These are phyloP conservation scores for Anas platyrhynchos DNA, from an alignment of 2,113 vertebrate genomes.

Conservation along the genomic window DNA sequence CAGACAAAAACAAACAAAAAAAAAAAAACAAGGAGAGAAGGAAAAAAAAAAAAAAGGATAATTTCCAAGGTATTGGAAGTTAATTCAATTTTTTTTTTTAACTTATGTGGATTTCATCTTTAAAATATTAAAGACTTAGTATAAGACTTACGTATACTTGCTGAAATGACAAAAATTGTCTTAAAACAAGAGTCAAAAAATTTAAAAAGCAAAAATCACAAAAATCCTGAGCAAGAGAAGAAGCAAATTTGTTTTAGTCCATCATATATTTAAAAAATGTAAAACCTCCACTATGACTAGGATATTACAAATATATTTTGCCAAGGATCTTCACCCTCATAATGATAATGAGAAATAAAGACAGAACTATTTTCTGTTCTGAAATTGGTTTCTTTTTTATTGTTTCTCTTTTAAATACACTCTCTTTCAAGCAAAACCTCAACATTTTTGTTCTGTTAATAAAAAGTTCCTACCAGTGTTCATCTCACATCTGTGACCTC, in stretches of 20 bases:
- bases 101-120: not conserved
- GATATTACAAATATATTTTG: not conserved
- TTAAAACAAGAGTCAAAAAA: not conserved
- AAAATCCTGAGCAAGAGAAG: not conserved
- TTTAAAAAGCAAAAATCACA: not conserved
- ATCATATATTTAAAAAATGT: not conserved
- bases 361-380: not conserved
- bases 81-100: not conserved
- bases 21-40: no score
- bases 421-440: slow-evolving; percentile 22
- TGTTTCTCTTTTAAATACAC: not conserved
- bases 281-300: not conserved
- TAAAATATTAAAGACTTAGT: no score
- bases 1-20: not conserved
- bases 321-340: not conserved
- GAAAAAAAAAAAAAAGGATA: accelerated
- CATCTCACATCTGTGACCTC: not conserved
- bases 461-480: not conserved
- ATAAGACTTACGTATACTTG: not conserved
- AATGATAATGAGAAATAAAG: not conserved
- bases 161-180: not conserved
- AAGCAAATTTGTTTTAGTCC: not conserved
- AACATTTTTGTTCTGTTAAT: slow-evolving; percentile 1
- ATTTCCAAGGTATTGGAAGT: not conserved
- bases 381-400: not conserved